phyloP scores from a whole-genome alignment of 1,140 invertebrate genomes.

The Apolygus lucorum region DNA sequence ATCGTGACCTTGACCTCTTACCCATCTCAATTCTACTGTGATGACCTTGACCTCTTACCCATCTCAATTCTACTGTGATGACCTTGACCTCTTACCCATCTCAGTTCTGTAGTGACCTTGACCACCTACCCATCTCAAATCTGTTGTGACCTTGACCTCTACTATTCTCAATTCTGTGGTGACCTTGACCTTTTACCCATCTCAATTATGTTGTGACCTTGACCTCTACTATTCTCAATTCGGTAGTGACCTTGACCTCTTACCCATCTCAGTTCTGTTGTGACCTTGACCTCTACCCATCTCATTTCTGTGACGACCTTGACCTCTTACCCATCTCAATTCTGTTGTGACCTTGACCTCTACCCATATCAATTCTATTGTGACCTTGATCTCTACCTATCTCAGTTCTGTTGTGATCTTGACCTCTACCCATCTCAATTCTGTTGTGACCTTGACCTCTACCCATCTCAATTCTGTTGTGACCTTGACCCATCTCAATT shows the following conservation, averaged over 20 bases:
- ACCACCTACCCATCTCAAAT: not conserved
- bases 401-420: not conserved
- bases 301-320: no score
- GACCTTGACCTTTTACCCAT: not conserved
- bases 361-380: not conserved
- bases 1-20: no score
- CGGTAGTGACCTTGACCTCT: no score
- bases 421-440: no score
- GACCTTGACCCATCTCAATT: not conserved
- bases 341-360: not conserved
- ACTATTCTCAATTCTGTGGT: no score
- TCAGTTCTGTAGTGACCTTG: not conserved
- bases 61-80: no score
- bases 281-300: no score
- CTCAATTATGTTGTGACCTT: not conserved
- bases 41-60: no score
- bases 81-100: not conserved
- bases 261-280: not conserved
- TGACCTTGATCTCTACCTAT: no score
- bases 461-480: not conserved
- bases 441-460: not conserved
- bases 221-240: not conserved
- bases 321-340: not conserved
- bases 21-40: not conserved
- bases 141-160: no score